These are phyloP conservation scores for Hecatera dysodea DNA, from an alignment of 2,888 invertebrate species.

Conservation along the genomic window DNA sequence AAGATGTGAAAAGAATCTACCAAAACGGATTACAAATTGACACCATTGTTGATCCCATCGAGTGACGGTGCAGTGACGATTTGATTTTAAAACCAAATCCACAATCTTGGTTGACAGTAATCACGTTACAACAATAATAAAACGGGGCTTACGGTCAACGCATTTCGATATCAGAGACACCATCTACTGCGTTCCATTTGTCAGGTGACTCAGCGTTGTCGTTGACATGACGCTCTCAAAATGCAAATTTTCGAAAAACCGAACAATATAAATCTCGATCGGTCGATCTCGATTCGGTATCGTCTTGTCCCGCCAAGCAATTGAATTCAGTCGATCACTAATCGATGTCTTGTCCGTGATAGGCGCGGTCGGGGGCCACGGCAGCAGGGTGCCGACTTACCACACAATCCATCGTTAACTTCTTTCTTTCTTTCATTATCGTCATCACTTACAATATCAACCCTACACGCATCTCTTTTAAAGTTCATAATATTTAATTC, in stretches of 20 bases:
- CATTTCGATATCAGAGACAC: conserved; percentile 86
- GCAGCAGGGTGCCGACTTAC: conserved; percentile 91
- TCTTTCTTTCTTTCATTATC: conserved; percentile 90
- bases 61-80: conserved; percentile 76
- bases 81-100: conserved; percentile 76
- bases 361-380: conserved; percentile 90
- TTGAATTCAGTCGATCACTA: conserved; percentile 91
- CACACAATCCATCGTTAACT: conserved; percentile 91
- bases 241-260: conserved; percentile 89
- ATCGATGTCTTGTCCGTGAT: conserved; percentile 91
- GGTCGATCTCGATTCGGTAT: conserved; percentile 88
- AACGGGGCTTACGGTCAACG: conserved; percentile 89
- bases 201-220: conserved; percentile 90
- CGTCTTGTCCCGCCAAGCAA: conserved; percentile 89
- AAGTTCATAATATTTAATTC: conserved; percentile 82
- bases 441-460: conserved; percentile 82
- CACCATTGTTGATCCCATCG: conserved; percentile 65
- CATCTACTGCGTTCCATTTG: conserved; percentile 88
- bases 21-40: conserved; percentile 73
- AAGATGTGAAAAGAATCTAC: conserved; percentile 52
- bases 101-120: conserved; percentile 87
- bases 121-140: conserved; percentile 88
- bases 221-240: conserved; percentile 90
- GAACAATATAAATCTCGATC: conserved; percentile 89
- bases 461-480: conserved; percentile 80